phyloP scores from a whole-genome alignment of 2,113 vertebrate species.

The Mus pahari region DNA sequence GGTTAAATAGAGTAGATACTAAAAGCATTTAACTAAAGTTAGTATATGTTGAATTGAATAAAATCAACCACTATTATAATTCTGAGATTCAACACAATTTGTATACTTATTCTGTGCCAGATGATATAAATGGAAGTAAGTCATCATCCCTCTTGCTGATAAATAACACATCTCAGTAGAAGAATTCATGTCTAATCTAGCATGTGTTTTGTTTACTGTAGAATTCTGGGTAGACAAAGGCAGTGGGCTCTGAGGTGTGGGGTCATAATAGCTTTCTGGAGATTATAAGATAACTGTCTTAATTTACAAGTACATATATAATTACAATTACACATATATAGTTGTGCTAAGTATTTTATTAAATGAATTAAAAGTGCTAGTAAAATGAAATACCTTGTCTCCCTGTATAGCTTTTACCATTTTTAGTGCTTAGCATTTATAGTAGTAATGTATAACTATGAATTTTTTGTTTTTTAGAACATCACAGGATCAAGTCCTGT shows the following conservation, averaged over 20 bases:
- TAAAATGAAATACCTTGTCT: constrained; percentile 49
- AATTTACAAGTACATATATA: neutral
- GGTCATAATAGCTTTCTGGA: constrained; percentile 42
- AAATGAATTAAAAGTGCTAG: constrained; percentile 58
- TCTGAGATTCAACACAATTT: constrained; percentile 56
- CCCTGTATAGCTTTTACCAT: constrained; percentile 30
- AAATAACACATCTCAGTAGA: constrained; percentile 18
- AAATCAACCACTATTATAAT: constrained; percentile 53
- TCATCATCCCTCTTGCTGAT: neutral
- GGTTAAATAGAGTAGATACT: constrained; percentile 36
- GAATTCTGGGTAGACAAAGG: constrained; percentile 40
- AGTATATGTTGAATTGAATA: constrained; percentile 60
- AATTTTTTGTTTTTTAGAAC: constrained; percentile 89
- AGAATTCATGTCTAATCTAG: constrained; percentile 54
- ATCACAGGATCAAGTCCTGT: constrained; percentile 87
- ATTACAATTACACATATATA: neutral
- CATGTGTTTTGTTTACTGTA: constrained; percentile 45
- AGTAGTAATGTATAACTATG: constrained; percentile 55
- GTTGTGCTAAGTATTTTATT: constrained; percentile 56
- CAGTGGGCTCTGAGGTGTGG: neutral
- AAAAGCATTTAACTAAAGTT: constrained; percentile 38
- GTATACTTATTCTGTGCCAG: neutral
- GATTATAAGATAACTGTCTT: constrained; percentile 60
- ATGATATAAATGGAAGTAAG: constrained; percentile 44
- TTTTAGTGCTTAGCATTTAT: constrained; percentile 51